These are phyloP conservation scores for Bungarus multicinctus DNA, from an alignment of 2,113 vertebrate genomes.

Conservation along the genomic window DNA sequence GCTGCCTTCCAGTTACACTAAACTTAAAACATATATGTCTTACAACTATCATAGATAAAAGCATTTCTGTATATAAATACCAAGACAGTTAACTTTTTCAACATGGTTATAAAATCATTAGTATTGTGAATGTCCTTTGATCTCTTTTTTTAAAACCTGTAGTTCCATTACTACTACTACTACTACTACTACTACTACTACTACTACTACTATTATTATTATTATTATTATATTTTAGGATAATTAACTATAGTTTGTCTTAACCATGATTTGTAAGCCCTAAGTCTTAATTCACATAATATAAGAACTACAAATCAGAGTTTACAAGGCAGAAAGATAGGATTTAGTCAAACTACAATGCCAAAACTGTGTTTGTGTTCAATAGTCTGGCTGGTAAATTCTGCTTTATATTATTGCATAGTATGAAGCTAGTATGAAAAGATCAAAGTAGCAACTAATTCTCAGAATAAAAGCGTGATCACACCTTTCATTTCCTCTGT, in stretches of 20 bases:
- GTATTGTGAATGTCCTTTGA: neutral
- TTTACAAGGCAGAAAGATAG: neutral
- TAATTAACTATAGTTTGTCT: no score
- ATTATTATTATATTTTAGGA: no score
- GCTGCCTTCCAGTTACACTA: neutral
- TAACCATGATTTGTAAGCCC: neutral
- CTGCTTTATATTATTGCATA: neutral
- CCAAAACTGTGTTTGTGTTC: neutral
- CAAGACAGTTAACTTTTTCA: neutral
- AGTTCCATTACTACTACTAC: neutral
- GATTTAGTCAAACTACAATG: neutral
- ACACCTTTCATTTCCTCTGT: constrained; percentile 81
- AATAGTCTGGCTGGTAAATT: neutral
- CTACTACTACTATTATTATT: no score
- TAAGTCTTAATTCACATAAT: neutral
- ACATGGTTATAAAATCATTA: neutral
- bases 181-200: no score
- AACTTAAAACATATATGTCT: neutral
- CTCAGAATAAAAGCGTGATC: neutral
- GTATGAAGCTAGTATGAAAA: neutral
- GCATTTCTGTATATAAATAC: neutral
- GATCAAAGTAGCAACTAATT: neutral
- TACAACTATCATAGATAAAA: neutral
- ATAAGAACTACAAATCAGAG: neutral
- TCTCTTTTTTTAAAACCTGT: neutral